Evolutionary conservation across 2,113 vertebrate genomes (phyloP).

Genomic region (Lasiurus cinereus): DNA sequence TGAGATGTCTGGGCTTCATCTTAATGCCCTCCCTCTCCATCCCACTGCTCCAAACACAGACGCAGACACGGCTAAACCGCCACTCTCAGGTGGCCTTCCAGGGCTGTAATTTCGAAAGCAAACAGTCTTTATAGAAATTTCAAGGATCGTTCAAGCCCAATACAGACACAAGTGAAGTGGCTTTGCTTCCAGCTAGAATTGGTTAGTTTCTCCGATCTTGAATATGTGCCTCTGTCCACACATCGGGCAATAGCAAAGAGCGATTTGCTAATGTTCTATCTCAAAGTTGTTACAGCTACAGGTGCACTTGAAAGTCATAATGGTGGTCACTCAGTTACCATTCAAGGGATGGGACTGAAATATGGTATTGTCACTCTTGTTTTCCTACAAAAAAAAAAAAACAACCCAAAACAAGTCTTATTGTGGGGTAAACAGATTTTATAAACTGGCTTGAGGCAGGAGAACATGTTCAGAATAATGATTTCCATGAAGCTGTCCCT

Average conservation of each 20-base stretch:
- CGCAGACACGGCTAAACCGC: background rate
- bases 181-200: background rate
- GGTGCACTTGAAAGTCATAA: background rate
- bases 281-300: background rate
- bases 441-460: background rate
- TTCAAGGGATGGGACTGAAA: background rate
- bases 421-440: background rate
- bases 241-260: background rate
- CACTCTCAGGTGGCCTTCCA: background rate
- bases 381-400: slow-evolving; percentile 46
- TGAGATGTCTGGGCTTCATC: background rate
- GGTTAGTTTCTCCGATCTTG: background rate
- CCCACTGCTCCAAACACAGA: slow-evolving; percentile 9
- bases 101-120: slow-evolving; percentile 1
- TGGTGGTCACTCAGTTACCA: background rate
- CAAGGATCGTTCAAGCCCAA: background rate
- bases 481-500: background rate
- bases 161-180: background rate
- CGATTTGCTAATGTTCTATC: background rate
- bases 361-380: background rate
- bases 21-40: background rate
- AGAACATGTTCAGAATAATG: background rate
- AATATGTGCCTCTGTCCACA: background rate
- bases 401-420: slow-evolving; percentile 26
- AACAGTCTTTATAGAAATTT: slow-evolving; percentile 32